Evolutionary conservation across 2,797 vertebrate species (phyloP).

Genomic region (Glyptemys insculpta): DNA sequence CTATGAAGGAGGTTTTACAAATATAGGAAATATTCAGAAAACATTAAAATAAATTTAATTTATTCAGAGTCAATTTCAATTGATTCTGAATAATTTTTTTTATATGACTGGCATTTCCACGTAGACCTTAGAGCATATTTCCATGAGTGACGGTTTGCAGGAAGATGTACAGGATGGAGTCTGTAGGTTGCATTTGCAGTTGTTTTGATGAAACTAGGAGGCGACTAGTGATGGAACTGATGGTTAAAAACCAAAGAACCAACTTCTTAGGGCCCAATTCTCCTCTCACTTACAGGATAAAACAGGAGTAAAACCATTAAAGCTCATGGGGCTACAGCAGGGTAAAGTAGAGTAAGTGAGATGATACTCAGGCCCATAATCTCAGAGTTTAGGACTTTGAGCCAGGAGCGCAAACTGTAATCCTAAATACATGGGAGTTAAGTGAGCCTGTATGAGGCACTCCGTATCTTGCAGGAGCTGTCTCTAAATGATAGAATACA

Average conservation of each 20-base stretch:
- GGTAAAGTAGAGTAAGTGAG: background rate
- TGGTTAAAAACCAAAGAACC: background rate
- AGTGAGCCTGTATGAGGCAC: background rate
- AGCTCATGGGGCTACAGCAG: background rate
- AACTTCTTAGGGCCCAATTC: background rate
- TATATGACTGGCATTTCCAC: background rate
- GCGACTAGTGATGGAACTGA: background rate
- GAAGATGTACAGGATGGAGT: background rate
- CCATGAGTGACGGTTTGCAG: background rate
- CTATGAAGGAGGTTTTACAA: background rate
- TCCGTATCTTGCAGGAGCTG: background rate
- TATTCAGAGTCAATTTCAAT: background rate
- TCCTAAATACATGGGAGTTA: background rate
- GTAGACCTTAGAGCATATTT: background rate
- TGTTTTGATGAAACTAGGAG: background rate
- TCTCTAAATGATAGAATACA: background rate
- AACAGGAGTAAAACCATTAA: background rate
- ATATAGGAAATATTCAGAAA: background rate
- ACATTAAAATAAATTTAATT: background rate
- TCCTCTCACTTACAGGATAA: background rate
- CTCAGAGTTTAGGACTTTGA: background rate
- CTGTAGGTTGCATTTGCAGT: background rate
- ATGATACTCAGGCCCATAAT: background rate
- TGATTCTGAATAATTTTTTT: background rate
- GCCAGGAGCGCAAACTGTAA: accelerated